Conservation (phyloP, 2,113 vertebrate species). For the Nycticebus coucang region DNA sequence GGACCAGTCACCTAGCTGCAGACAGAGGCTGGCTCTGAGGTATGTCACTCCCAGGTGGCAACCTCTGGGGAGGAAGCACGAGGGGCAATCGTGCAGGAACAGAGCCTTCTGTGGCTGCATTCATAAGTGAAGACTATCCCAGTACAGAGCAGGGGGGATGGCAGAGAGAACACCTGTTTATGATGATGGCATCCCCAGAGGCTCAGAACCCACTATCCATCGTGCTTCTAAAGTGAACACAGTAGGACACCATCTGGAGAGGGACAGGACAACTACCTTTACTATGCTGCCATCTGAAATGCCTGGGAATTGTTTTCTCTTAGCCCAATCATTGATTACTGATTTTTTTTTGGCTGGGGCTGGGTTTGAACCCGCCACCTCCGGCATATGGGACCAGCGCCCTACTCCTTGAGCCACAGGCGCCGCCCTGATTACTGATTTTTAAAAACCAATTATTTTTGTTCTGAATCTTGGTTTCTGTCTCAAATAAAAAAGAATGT, state of each 20-base stretch:
- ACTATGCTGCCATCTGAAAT: accelerated
- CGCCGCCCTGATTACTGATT: background rate
- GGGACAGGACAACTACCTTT: too few relatives aligned
- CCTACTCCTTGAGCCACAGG: too few relatives aligned
- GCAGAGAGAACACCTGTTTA: too few relatives aligned
- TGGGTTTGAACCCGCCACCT: too few relatives aligned
- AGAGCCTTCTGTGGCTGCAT: background rate
- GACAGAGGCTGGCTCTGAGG: background rate
- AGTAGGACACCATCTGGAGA: accelerated
- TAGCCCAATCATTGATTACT: background rate
- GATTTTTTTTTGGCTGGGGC: too few relatives aligned
- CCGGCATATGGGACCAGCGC: too few relatives aligned
- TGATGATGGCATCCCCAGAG: background rate
- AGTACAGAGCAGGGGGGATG: accelerated
- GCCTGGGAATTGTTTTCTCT: background rate
- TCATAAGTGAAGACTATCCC: too few relatives aligned
- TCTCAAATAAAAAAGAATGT: background rate
- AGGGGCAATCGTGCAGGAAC: background rate
- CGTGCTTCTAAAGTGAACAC: too few relatives aligned
- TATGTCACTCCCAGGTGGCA: background rate
- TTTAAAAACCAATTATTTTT: background rate
- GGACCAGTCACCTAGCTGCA: background rate
- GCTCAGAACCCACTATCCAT: accelerated
- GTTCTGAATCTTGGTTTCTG: background rate
- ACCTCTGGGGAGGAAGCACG: background rate